Percentiles rank a stretch among this genome's conserved stretches.
Evolutionary conservation across 2,113 vertebrate species (phyloP).

Genomic region (Holacanthus passer): DNA sequence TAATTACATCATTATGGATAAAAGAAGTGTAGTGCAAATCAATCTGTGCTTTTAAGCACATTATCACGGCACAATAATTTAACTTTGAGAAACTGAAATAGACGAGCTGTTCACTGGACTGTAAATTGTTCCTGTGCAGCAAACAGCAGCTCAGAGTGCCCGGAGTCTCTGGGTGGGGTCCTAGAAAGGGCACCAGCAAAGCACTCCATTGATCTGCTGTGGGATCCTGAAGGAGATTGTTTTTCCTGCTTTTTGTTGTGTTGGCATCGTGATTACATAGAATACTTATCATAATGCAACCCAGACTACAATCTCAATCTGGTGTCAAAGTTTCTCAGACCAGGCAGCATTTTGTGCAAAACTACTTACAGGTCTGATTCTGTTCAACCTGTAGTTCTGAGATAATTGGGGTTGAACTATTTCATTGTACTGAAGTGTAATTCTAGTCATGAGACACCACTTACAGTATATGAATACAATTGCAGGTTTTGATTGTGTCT

Average conservation of each 20-base stretch:
- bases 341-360: not conserved
- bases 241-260: not conserved
- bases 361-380: no score
- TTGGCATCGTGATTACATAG: not conserved
- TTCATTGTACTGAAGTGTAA: no score
- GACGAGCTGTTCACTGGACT: not conserved
- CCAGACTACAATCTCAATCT: not conserved
- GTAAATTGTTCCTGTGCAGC: not conserved
- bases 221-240: not conserved
- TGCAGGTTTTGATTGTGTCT: not conserved
- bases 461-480: not conserved
- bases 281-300: not conserved
- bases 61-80: not conserved
- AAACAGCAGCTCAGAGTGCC: not conserved
- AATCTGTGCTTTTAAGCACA: not conserved
- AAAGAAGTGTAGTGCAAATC: not conserved
- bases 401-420: not conserved
- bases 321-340: not conserved
- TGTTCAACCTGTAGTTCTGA: no score
- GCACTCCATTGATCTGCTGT: not conserved
- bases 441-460: not conserved
- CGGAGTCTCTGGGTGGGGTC: not conserved
- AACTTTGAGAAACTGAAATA: not conserved
- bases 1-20: not conserved
- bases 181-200: not conserved